Conservation (phyloP, 2,797 vertebrate species). For the Borostomias antarcticus region DNA sequence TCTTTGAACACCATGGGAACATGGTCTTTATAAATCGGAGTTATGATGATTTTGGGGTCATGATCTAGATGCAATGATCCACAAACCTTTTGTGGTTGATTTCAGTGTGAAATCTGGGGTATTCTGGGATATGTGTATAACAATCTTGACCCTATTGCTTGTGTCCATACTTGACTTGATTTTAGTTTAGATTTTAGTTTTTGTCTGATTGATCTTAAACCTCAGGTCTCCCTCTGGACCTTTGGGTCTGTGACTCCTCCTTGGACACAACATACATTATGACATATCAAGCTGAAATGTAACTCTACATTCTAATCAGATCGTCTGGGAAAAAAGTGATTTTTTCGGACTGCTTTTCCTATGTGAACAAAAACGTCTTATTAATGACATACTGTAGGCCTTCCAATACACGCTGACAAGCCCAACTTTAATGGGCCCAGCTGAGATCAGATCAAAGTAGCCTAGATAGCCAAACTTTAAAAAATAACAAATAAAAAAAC, state of each 20-base stretch:
- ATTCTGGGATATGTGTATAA: background rate
- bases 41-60: background rate
- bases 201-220: constrained; percentile 35
- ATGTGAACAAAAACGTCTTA: background rate
- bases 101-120: background rate
- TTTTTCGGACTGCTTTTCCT: background rate
- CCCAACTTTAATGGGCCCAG: background rate
- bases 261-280: background rate
- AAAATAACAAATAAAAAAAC: background rate
- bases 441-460: background rate
- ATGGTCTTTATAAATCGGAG: background rate
- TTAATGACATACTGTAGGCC: background rate
- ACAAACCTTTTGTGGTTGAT: background rate
- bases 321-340: background rate
- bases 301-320: background rate
- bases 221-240: constrained; percentile 21
- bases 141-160: constrained; percentile 7
- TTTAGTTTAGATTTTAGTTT: constrained; percentile 17
- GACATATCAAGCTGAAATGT: background rate
- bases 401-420: background rate
- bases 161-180: background rate
- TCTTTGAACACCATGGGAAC: background rate
- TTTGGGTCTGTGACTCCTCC: background rate
- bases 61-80: background rate
- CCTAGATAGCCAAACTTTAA: background rate